phyloP scores from a whole-genome alignment of 2,888 invertebrate genomes.

The Tholera decimalis region DNA sequence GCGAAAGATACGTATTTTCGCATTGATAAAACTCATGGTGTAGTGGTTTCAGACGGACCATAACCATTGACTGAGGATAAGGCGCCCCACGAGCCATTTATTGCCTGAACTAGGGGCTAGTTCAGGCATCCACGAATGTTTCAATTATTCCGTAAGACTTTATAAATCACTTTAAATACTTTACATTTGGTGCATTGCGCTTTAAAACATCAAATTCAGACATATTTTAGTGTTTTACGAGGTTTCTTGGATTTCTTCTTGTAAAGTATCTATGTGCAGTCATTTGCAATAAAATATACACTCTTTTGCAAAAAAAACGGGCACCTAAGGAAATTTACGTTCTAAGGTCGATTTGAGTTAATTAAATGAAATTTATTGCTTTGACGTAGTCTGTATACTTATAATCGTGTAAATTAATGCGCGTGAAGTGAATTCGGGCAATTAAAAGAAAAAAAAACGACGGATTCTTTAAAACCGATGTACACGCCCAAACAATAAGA shows the following conservation, averaged over 20 bases:
- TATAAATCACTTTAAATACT: conserved; percentile 86
- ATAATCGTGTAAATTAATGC: no score
- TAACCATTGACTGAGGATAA: conserved; percentile 55
- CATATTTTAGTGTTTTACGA: conserved; percentile 12
- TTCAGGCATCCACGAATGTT: conserved; percentile 73
- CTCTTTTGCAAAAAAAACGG: no score
- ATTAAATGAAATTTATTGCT: no score
- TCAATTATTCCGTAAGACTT: conserved; percentile 80
- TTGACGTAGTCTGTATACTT: no score
- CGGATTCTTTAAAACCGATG: no score
- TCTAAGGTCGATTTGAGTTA: no score
- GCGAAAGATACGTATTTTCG: conserved; percentile 30
- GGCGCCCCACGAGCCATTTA: conserved; percentile 72
- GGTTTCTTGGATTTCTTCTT: not conserved
- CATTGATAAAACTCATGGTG: conserved; percentile 48
- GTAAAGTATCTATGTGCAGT: not conserved
- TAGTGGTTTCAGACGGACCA: conserved; percentile 45
- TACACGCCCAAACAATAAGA: no score
- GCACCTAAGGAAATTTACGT: no score
- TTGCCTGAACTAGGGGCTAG: conserved; percentile 74
- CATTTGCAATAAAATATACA: no score
- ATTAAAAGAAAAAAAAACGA: no score
- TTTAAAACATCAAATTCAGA: conserved; percentile 66
- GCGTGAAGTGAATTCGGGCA: no score
- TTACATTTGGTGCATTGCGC: conserved; percentile 82